Base-by-base conservation (phyloP, 2,797 vertebrate species). In the Gadopsis marmoratus region DNA sequence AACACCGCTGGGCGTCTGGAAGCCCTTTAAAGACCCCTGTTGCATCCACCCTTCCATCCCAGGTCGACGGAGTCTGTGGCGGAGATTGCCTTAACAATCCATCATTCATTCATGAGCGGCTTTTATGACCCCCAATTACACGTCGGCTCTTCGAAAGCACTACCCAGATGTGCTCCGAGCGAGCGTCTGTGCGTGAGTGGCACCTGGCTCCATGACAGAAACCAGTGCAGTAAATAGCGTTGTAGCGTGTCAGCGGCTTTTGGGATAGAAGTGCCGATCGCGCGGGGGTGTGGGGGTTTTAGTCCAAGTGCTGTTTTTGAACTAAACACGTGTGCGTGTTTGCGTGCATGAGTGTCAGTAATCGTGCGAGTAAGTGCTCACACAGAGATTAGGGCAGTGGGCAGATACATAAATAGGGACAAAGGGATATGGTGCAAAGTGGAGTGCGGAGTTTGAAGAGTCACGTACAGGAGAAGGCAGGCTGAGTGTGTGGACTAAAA, bases 41-140 rank as follows among this genome's bases (percentile, higher is more conserved):
- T 75, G 74, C 50, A 77, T 74, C 61, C 48, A 74, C 61, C 63
- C n/a, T 54, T 66, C 82, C 61, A 51, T 82, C 70, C 66, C 55
- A 64, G 58, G 65, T 67, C 39, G 37, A 71, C 17, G 4, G 55
- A 79, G 58, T 82, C 80, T 31, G 56, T 47, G 41, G 78, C 71
- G 58, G 78, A 86, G 89, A 92, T 92, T 86, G 80, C 79, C 73
- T 82, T 65, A 82, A 90, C 86, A 88, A 79, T 75, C 56, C 88
- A 91, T 95, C 89, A 92, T 88, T 93, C 88, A 93, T 94, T 93
- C 86, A 94, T 92, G 87, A 94, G 88, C 47, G 58, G 70, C 71
- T 93, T 88, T 89, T 76, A 90, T 91, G 91, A 92, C 83, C 87
- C 77, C 77, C 81, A 76, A 82, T 89, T 87, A 76, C 74, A 89